These are phyloP conservation scores for Melieria omissa DNA, from an alignment of 2,888 invertebrate species.

Conservation along the genomic window DNA sequence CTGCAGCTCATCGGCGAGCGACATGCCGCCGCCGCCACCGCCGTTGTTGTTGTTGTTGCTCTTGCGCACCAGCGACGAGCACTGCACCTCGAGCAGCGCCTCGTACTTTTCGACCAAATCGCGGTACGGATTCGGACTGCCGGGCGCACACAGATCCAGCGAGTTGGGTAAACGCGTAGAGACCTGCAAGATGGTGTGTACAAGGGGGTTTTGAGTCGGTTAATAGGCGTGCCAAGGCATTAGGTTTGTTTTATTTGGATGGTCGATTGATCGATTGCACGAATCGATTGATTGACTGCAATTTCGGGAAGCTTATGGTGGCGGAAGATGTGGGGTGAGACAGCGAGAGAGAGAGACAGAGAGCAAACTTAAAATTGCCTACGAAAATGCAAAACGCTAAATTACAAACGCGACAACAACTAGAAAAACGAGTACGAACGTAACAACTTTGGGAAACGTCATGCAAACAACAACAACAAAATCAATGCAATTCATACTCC, in stretches of 20 bases:
- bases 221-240: slow-evolving; percentile 27
- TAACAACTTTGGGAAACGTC: background rate
- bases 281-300: background rate
- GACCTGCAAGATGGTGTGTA: slow-evolving; percentile 50
- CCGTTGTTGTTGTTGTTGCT: slow-evolving; percentile 71
- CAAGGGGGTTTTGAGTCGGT: slow-evolving; percentile 41
- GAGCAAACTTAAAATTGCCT: background rate
- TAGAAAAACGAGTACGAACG: slow-evolving; percentile 23
- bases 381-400: slow-evolving; percentile 27
- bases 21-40: slow-evolving; percentile 55
- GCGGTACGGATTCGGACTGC: slow-evolving; percentile 75
- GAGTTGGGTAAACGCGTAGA: slow-evolving; percentile 52
- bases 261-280: background rate
- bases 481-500: background rate
- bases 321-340: background rate
- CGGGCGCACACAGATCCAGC: slow-evolving; percentile 61
- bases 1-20: slow-evolving; percentile 74
- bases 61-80: slow-evolving; percentile 72
- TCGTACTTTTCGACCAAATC: slow-evolving; percentile 88
- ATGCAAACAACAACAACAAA: slow-evolving; percentile 5
- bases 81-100: slow-evolving; percentile 81
- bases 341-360: background rate
- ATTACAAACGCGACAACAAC: slow-evolving; percentile 23
- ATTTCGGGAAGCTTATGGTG: background rate
- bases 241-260: slow-evolving; percentile 7